Conservation (phyloP, 2,888 invertebrate species). For the Orthosia cruda region DNA sequence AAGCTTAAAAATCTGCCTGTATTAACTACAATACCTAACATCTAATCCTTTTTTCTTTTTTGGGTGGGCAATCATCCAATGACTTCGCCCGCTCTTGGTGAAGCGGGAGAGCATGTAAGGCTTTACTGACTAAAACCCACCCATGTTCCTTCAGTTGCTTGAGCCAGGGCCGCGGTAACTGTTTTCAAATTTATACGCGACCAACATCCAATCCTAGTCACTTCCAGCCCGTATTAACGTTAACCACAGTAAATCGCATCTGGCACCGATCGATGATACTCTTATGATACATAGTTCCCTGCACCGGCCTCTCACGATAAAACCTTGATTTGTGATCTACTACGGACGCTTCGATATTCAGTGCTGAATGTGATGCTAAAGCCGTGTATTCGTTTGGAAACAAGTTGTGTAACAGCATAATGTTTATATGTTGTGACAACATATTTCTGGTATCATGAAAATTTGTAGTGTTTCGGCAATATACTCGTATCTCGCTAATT, state of each 20-base stretch:
- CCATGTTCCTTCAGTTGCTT: no score
- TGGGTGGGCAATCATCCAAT: no score
- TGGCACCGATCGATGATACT: conserved; percentile 81
- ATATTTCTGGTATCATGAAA: background rate
- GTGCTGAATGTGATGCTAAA: background rate
- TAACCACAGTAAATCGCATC: conserved; percentile 82
- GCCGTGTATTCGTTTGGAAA: background rate
- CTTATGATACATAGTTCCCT: conserved; percentile 86
- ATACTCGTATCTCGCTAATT: no score
- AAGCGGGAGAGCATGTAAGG: no score
- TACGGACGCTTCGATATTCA: conserved; percentile 23
- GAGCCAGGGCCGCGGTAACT: no score
- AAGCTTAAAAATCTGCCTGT: background rate
- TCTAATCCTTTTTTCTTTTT: no score
- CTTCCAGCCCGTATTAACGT: conserved; percentile 67
- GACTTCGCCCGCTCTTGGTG: no score
- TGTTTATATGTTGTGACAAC: background rate
- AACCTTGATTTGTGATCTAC: conserved; percentile 82
- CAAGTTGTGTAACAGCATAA: background rate
- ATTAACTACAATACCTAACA: background rate
- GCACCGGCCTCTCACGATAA: conserved; percentile 81
- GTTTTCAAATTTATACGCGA: no score
- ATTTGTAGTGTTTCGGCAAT: background rate
- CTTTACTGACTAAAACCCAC: no score
- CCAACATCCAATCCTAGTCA: conserved; percentile 15